phyloP scores from a whole-genome alignment of 2,113 vertebrate species.

The Phyllostomus discolor region DNA sequence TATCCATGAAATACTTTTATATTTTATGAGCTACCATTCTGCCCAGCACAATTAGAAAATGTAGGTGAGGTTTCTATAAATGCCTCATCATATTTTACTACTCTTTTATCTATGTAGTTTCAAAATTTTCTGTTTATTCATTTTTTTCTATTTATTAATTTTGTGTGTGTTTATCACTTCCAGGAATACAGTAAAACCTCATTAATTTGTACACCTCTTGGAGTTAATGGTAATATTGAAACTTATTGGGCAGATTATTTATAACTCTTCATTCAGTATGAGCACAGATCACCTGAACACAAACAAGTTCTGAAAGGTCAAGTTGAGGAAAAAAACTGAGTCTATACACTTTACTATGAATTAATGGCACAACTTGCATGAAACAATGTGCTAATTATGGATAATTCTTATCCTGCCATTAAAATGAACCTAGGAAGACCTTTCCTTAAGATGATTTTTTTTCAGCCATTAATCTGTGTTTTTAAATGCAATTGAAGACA shows the following conservation, averaged over 20 bases:
- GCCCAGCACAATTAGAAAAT: neutral
- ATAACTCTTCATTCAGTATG: neutral
- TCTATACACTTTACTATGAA: neutral
- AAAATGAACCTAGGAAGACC: neutral
- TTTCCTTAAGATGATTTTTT: neutral
- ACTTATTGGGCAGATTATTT: constrained; percentile 41
- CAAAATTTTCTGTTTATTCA: neutral
- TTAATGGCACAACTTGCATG: neutral
- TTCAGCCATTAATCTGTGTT: neutral
- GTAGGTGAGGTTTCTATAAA: neutral
- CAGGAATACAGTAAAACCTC: constrained; percentile 60
- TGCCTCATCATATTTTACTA: neutral
- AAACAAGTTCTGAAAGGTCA: neutral
- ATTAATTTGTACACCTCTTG: constrained; percentile 50
- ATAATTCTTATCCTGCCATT: neutral
- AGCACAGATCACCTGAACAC: neutral
- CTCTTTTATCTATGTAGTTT: neutral
- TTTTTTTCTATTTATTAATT: neutral
- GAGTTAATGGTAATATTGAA: constrained; percentile 26
- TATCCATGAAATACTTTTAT: neutral
- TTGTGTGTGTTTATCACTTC: neutral
- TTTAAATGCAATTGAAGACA: neutral
- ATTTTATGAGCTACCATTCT: neutral
- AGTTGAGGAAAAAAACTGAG: neutral
- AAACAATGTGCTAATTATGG: neutral